Evolutionary conservation across 1,140 invertebrate species (phyloP).

Genomic region (Contarinia nasturtii): DNA sequence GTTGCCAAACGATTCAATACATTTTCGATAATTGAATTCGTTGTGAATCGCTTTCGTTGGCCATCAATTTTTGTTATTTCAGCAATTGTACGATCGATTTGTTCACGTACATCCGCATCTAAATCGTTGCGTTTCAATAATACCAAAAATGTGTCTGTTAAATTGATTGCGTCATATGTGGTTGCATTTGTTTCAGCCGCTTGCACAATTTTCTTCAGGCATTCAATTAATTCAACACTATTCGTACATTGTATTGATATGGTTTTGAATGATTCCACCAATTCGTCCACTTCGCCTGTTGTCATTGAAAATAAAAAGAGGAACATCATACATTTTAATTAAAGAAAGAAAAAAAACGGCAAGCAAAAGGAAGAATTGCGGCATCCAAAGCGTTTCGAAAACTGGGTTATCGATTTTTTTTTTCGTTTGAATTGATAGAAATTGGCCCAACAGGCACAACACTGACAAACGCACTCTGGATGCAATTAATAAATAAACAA

Average conservation of each 20-base stretch:
- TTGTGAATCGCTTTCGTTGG: slow-evolving; percentile 43
- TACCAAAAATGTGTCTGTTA: neutral
- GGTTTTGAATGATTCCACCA: neutral
- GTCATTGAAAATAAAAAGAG: too few species aligned
- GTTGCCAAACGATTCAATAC: slow-evolving; percentile 29
- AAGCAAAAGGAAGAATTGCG: too few species aligned
- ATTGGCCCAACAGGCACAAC: too few species aligned
- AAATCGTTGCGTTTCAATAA: slow-evolving; percentile 19
- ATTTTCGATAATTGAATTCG: slow-evolving; percentile 32
- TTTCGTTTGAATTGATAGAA: too few species aligned
- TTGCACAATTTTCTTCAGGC: neutral
- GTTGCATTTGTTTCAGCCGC: neutral
- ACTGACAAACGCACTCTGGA: too few species aligned
- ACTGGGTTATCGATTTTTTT: too few species aligned
- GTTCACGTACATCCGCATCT: slow-evolving; percentile 17
- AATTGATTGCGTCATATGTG: neutral
- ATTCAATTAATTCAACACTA: neutral
- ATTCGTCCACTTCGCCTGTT: neutral
- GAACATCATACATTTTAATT: too few species aligned
- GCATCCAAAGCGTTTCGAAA: too few species aligned
- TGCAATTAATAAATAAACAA: too few species aligned
- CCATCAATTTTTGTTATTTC: slow-evolving; percentile 48
- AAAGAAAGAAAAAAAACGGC: too few species aligned
- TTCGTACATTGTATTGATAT: neutral
- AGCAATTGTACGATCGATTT: slow-evolving; percentile 39